phyloP scores from a whole-genome alignment of 2,888 invertebrate species.

The Caenorhabditis sp. region DNA sequence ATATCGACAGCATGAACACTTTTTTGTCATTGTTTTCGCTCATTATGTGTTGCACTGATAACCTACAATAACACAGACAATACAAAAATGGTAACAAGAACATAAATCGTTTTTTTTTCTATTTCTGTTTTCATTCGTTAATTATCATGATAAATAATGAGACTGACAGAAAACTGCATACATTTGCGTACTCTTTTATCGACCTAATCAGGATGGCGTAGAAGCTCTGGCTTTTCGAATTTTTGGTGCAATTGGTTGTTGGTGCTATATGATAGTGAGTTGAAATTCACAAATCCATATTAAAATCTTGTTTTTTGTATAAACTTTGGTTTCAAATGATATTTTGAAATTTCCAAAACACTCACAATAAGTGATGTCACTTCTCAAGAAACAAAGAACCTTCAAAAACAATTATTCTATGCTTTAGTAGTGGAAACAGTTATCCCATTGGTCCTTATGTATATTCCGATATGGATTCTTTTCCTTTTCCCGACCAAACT shows the following conservation, averaged over 20 bases:
- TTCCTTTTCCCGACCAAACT: slow-evolving; percentile 24
- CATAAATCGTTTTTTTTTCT: no score
- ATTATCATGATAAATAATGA: no score
- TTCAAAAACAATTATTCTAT: slow-evolving; percentile 28
- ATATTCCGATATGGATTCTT: slow-evolving; percentile 17
- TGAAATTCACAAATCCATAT: neutral
- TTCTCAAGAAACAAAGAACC: slow-evolving; percentile 4
- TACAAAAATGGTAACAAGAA: no score
- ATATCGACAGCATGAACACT: no score
- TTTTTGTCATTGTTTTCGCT: no score
- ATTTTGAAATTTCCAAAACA: slow-evolving; percentile 8
- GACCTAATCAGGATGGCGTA: neutral
- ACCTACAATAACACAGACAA: no score
- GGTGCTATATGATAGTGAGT: neutral
- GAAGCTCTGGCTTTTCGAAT: neutral
- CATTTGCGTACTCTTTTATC: neutral
- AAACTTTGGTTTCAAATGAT: slow-evolving; percentile 18
- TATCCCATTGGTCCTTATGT: slow-evolving; percentile 30
- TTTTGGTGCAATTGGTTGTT: neutral
- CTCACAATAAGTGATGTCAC: slow-evolving; percentile 1
- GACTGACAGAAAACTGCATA: neutral
- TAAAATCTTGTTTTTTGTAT: slow-evolving; percentile 6
- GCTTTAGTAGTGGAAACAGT: slow-evolving; percentile 20
- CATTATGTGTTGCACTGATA: no score
- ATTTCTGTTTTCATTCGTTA: no score